These are phyloP conservation scores for Morpho deidamia DNA, from an alignment of 2,888 invertebrate genomes.

Conservation along the genomic window DNA sequence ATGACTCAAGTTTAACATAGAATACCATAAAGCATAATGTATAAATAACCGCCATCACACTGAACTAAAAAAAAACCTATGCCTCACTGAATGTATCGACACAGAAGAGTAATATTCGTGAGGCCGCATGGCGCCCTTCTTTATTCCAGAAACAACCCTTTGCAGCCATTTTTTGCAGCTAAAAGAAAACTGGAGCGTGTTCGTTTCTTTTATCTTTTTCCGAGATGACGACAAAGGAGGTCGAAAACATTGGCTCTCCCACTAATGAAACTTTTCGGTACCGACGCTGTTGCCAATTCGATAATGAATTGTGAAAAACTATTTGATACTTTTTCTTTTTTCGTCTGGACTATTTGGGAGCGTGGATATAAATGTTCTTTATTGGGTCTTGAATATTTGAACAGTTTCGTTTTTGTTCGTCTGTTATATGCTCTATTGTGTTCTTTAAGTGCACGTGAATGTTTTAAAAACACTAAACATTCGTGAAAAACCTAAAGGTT, in stretches of 20 bases:
- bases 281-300: slow-evolving; percentile 36
- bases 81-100: too few species aligned
- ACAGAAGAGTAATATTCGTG: slow-evolving; percentile 27
- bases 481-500: too few species aligned
- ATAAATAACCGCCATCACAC: too few species aligned
- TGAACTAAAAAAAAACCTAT: not conserved
- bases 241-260: slow-evolving; percentile 46
- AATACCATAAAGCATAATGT: too few species aligned
- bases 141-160: slow-evolving; percentile 56
- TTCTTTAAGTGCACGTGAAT: too few species aligned
- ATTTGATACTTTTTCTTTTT: slow-evolving; percentile 8
- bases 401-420: too few species aligned
- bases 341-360: slow-evolving; percentile 2
- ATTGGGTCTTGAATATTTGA: too few species aligned
- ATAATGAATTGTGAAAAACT: slow-evolving; percentile 35
- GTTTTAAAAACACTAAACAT: too few species aligned
- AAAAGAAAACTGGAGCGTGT: slow-evolving; percentile 46
- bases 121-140: slow-evolving; percentile 40
- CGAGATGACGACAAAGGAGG: slow-evolving; percentile 44
- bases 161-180: slow-evolving; percentile 30
- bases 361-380: slow-evolving; percentile 2
- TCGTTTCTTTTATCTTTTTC: slow-evolving; percentile 49
- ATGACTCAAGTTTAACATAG: too few species aligned
- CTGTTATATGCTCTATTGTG: too few species aligned
- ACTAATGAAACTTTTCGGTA: slow-evolving; percentile 59